A percentile compares a stretch with the other conserved stretches of the same genome.
phyloP scores from a whole-genome alignment of 1,140 invertebrate genomes.

The Drosophila parvula region DNA sequence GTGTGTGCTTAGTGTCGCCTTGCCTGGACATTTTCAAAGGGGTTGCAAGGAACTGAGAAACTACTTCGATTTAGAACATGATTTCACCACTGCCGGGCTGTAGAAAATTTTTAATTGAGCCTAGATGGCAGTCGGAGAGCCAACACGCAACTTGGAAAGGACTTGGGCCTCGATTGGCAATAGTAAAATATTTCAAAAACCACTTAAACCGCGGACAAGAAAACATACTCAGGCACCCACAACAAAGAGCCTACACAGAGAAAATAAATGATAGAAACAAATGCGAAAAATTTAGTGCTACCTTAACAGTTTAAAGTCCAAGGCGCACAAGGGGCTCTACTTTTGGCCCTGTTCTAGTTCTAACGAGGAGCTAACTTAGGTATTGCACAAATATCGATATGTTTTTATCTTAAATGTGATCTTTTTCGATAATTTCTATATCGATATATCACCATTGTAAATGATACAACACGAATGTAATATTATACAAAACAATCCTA shows the following conservation, averaged over 20 bases:
- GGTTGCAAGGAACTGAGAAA: background rate
- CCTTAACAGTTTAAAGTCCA: background rate
- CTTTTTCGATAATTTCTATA: too few species aligned
- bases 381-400: too few species aligned
- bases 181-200: conserved; percentile 59
- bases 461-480: too few species aligned
- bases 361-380: too few species aligned
- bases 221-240: conserved; percentile 22
- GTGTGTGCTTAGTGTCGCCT: conserved; percentile 43
- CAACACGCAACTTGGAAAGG: conserved; percentile 32
- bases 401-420: too few species aligned
- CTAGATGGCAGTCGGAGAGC: conserved; percentile 19
- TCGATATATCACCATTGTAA: too few species aligned
- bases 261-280: background rate
- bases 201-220: conserved; percentile 48
- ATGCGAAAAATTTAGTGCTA: background rate
- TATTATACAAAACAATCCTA: too few species aligned
- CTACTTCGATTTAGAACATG: conserved; percentile 51
- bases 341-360: too few species aligned
- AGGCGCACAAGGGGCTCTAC: too few species aligned
- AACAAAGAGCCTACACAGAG: conserved; percentile 22
- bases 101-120: conserved; percentile 61
- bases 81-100: conserved; percentile 20
- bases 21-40: conserved; percentile 29
- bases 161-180: conserved; percentile 37